phyloP scores from a whole-genome alignment of 2,113 vertebrate species.

The Oreochromis spilurus region DNA sequence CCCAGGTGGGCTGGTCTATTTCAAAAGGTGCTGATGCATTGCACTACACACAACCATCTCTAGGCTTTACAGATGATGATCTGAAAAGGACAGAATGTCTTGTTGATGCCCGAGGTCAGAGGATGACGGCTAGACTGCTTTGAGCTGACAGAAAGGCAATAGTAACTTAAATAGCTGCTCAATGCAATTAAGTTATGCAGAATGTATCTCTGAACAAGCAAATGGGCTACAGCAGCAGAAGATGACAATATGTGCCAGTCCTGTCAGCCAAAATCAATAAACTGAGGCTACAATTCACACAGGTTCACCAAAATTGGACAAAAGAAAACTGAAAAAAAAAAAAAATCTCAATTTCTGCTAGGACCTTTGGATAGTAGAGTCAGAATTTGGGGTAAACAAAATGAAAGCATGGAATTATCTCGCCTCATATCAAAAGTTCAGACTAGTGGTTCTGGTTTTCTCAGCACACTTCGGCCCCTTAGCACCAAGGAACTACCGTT shows the following conservation, averaged over 20 bases:
- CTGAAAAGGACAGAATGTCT: neutral
- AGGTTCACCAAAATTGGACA: neutral
- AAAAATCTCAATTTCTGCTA: neutral
- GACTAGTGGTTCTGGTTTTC: neutral
- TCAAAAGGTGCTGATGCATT: neutral
- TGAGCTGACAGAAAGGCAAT: neutral
- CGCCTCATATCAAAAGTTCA: neutral
- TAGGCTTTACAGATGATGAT: neutral
- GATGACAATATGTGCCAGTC: neutral
- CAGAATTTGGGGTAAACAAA: neutral
- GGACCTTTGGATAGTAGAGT: neutral
- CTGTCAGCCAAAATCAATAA: neutral
- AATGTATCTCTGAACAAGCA: neutral
- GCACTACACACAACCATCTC: neutral
- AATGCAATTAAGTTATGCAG: neutral
- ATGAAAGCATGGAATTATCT: neutral
- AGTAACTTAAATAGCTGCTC: neutral
- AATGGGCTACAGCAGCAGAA: neutral
- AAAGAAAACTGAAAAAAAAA: neutral
- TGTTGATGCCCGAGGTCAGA: neutral
- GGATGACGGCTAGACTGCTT: neutral
- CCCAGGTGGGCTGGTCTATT: neutral
- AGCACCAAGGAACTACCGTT: neutral
- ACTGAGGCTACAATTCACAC: neutral
- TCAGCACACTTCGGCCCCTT: neutral